Evolutionary conservation across 2,113 vertebrate species (phyloP), one percentile per base, ranked within the genome.

Genomic region (Erythrolamprus reginae): DNA sequence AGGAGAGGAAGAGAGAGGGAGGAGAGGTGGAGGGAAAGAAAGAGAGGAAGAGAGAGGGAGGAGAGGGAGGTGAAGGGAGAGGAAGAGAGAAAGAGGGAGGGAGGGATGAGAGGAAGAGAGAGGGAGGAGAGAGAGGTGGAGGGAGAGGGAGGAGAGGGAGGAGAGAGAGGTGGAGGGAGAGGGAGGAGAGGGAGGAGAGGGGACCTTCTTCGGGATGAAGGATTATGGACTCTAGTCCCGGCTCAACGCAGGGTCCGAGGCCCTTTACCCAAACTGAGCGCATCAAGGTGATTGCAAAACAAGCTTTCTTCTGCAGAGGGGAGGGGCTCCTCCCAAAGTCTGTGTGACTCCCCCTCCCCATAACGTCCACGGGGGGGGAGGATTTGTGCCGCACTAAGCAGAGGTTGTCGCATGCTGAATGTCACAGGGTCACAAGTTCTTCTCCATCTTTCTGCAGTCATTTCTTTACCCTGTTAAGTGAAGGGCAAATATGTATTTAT

Each of bases 151-250:
- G n/a, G n/a, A 23, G 53, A 23, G 53, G 21, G 6, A 55, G n/a
- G n/a, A n/a, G 55, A 55, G 6, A 1, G 7, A 24, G 3, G 9
- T 0, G 9, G 53, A 7, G 5, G 5, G 3, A n/a, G n/a, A n/a
- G 0, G 52, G n/a, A n/a, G n/a, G n/a, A n/a, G 55, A 9, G 55
- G 26, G 8, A 56, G 55, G 6, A 1, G 7, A 24, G 4, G 10
- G 52, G 9, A 0, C n/a, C n/a, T 61, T 28, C 56, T 65, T n/a
- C 61, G n/a, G 28, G 61, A 65, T 65, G 61, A 65, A 65, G 28
- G 61, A 15, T 5, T 65, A 65, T 15, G 12, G 61, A 65, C 28
- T 65, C 28, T 65, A 4, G 5, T 12, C 28, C 58, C 58, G n/a
- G 58, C 12, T n/a, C 28, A 65, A 10, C 28, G n/a, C 28, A 2